A percentile compares a stretch with the other conserved stretches of the same genome.
These are phyloP conservation scores for Pelodiscus sinensis DNA, from an alignment of 2,113 vertebrate species.

Conservation along the genomic window DNA sequence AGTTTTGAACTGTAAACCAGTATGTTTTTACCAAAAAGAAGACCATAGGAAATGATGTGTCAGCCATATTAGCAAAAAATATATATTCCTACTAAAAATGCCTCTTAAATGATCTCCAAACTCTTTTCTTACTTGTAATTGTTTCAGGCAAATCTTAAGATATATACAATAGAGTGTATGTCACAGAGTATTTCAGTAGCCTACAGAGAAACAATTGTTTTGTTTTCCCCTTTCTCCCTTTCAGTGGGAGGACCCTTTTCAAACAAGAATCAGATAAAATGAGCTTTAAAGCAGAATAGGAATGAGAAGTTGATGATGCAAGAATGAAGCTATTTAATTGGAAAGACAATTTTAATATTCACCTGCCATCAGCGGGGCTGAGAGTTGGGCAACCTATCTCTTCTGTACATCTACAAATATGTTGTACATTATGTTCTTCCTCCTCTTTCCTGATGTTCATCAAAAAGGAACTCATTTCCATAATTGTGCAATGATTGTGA, in stretches of 20 bases:
- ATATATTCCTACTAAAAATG: background rate
- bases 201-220: background rate
- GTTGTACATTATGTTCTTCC: background rate
- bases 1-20: background rate
- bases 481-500: background rate
- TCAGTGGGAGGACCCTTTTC: background rate
- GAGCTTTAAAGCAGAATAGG: background rate
- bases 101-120: constrained; percentile 31
- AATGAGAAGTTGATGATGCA: background rate
- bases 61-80: background rate
- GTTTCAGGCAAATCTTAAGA: constrained; percentile 36
- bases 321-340: background rate
- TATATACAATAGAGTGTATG: background rate
- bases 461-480: background rate
- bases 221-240: background rate
- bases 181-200: background rate
- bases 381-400: background rate
- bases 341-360: background rate
- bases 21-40: background rate
- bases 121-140: constrained; percentile 12
- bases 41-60: background rate
- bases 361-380: background rate
- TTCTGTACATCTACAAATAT: background rate
- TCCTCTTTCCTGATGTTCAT: background rate
- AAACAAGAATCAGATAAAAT: background rate